phyloP scores from a whole-genome alignment of 2,888 invertebrate species.

The Meiosimyza platycephala region DNA sequence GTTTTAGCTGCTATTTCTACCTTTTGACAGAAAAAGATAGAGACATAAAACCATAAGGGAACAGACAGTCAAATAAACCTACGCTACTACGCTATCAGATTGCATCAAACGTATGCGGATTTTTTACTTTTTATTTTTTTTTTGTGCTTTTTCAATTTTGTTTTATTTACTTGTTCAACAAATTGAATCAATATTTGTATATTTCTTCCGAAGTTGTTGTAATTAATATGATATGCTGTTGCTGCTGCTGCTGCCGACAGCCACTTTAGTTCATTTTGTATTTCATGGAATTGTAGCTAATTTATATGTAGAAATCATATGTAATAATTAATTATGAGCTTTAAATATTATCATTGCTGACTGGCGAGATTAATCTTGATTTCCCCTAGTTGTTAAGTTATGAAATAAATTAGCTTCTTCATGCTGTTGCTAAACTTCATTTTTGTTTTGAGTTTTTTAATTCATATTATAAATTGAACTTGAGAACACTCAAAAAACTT shows the following conservation, averaged over 20 bases:
- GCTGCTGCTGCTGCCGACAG: not conserved
- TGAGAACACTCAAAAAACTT: too few relatives aligned
- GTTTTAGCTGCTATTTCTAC: not conserved
- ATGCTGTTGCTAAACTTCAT: too few relatives aligned
- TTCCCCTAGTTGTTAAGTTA: too few relatives aligned
- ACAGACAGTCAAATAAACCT: not conserved
- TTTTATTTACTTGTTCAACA: slow-evolving; percentile 23
- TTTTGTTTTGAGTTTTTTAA: too few relatives aligned
- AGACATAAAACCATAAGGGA: not conserved
- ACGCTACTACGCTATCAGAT: not conserved
- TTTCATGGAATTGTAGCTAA: not conserved
- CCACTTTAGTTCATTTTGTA: slow-evolving; percentile 13
- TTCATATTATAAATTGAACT: too few relatives aligned
- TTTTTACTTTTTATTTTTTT: slow-evolving; percentile 8
- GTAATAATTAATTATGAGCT: too few relatives aligned
- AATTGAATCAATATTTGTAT: slow-evolving; percentile 18
- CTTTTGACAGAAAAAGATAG: not conserved
- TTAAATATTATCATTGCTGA: too few relatives aligned
- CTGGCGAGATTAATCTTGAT: too few relatives aligned
- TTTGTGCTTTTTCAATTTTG: not conserved
- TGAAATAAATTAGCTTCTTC: too few relatives aligned
- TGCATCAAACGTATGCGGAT: slow-evolving; percentile 19
- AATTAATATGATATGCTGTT: slow-evolving; percentile 15
- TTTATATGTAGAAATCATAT: too few relatives aligned
- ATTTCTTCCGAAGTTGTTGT: slow-evolving; percentile 25